These are phyloP conservation scores for Theonella swinhoei DNA, from an alignment of 37 sponge, comb jelly and placozoan species.

Conservation along the genomic window DNA sequence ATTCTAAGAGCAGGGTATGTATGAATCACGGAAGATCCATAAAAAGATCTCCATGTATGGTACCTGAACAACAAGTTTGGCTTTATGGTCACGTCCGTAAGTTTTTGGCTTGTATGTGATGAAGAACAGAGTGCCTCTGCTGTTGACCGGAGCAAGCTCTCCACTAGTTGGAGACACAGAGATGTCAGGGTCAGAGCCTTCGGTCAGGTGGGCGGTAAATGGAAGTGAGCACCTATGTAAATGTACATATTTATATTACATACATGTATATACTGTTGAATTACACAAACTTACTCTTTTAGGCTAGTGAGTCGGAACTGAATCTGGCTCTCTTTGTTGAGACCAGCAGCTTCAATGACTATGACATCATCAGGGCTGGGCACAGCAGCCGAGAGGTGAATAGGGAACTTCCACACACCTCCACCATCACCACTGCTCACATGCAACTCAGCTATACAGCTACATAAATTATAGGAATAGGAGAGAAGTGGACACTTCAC, in stretches of 20 bases:
- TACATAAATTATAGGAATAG: too few relatives aligned
- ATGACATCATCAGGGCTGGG: slow-evolving; percentile 80
- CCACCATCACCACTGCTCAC: slow-evolving; percentile 49
- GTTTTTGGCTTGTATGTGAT: slow-evolving; percentile 74
- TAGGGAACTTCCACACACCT: slow-evolving; percentile 78
- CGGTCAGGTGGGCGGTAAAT: slow-evolving; percentile 70
- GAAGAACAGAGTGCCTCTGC: slow-evolving; percentile 71
- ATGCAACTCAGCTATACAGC: slow-evolving; percentile 61
- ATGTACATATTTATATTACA: not conserved
- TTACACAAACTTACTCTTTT: slow-evolving; percentile 48
- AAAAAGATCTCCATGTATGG: too few relatives aligned
- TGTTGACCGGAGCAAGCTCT: slow-evolving; percentile 63
- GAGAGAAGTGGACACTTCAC: not conserved
- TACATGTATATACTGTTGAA: not conserved
- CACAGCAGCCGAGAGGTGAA: slow-evolving; percentile 45
- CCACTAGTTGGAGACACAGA: slow-evolving; percentile 73
- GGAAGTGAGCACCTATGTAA: slow-evolving; percentile 58
- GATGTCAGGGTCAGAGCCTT: slow-evolving; percentile 74
- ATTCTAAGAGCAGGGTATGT: not conserved
- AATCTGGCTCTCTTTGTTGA: slow-evolving; percentile 64
- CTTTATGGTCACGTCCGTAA: slow-evolving; percentile 76
- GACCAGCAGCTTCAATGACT: slow-evolving; percentile 58
- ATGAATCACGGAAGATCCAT: too few relatives aligned
- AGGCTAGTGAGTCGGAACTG: slow-evolving; percentile 77
- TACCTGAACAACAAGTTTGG: slow-evolving; percentile 81